phyloP scores from a whole-genome alignment of 2,888 invertebrate genomes.

The Bugula neritina region DNA sequence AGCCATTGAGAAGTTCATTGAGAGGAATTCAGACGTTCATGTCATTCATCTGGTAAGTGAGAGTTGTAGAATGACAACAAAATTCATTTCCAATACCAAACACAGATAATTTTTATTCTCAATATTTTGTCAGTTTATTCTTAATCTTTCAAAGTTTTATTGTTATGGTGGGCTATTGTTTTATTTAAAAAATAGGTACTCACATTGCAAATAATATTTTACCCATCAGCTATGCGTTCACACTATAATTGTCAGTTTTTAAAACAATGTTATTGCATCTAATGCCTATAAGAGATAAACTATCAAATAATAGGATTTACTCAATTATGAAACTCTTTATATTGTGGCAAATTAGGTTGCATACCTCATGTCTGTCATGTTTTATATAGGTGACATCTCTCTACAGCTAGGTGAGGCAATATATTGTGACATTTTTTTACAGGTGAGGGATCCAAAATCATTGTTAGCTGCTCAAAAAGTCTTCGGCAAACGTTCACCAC shows the following conservation, averaged over 20 bases:
- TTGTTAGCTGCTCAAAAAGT: conserved; percentile 11
- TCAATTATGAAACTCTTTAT: not conserved
- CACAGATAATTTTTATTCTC: not conserved
- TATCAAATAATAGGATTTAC: not conserved
- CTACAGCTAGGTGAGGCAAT: too few relatives aligned
- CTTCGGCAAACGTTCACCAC: not conserved
- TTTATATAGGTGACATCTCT: too few relatives aligned
- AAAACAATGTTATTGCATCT: too few relatives aligned
- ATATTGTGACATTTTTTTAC: not conserved
- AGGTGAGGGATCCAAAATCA: conserved; percentile 16
- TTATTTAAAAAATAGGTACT: too few relatives aligned
- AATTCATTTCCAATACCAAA: not conserved
- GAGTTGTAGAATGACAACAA: too few relatives aligned
- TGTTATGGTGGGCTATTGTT: too few relatives aligned
- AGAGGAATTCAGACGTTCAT: conserved; percentile 16
- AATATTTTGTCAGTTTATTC: not conserved
- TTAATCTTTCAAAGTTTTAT: too few relatives aligned
- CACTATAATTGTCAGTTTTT: too few relatives aligned
- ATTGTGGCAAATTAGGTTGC: too few relatives aligned
- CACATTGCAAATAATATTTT: too few relatives aligned
- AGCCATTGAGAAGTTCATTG: conserved; percentile 8
- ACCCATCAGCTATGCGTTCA: too few relatives aligned
- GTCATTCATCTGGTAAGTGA: conserved; percentile 6
- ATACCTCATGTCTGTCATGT: too few relatives aligned
- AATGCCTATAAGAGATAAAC: not conserved